phyloP scores from a whole-genome alignment of 1,140 invertebrate genomes.

The Marisa cornuarietis region DNA sequence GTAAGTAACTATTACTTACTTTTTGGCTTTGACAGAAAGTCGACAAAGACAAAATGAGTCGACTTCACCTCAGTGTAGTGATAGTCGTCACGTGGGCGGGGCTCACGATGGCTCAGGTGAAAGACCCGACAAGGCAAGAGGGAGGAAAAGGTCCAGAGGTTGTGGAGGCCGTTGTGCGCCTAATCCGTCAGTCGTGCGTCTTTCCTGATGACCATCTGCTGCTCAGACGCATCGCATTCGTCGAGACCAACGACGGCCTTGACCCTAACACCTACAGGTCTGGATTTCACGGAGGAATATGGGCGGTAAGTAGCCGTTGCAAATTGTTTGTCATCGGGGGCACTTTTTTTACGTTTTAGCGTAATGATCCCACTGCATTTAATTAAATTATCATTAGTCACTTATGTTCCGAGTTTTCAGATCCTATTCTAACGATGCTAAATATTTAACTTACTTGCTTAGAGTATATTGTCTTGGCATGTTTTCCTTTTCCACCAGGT shows the following conservation, averaged over 20 bases:
- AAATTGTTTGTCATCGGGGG: too few species aligned
- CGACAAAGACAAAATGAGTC: not conserved
- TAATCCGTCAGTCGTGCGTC: conserved; percentile 24
- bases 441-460: too few species aligned
- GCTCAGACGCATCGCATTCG: conserved; percentile 26
- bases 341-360: too few species aligned
- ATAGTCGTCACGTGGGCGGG: not conserved
- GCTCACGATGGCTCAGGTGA: not conserved
- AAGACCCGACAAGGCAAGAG: conserved; percentile 35
- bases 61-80: not conserved
- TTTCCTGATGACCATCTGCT: conserved; percentile 24
- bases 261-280: conserved; percentile 30
- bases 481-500: not conserved
- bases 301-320: conserved; percentile 23
- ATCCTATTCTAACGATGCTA: too few species aligned
- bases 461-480: too few species aligned
- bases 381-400: too few species aligned
- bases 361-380: too few species aligned
- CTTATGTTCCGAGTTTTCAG: too few species aligned
- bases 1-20: too few species aligned
- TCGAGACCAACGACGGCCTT: conserved; percentile 26
- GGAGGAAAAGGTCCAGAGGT: conserved; percentile 24
- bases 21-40: too few species aligned
- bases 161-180: conserved; percentile 27
- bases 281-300: conserved; percentile 36